Base-by-base conservation (phyloP, 2,113 vertebrate genomes). In the Himantopus leucocephalus region DNA sequence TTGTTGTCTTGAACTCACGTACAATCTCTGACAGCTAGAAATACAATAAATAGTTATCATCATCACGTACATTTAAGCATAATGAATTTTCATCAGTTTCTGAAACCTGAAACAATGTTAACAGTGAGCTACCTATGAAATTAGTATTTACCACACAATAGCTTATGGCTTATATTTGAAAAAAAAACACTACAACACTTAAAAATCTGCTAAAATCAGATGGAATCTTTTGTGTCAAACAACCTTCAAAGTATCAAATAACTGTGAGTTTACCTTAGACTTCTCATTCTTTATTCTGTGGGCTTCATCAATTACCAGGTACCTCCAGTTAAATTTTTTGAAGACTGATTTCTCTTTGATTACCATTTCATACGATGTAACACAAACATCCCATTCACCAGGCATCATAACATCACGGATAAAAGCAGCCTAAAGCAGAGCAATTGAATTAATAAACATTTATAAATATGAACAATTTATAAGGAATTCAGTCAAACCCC, bases 211-310 rank as follows among this genome's bases (percentile, higher is more conserved):
- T 81, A 35, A 83, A 56, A 39, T 60, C 26, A 53, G 22, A 71
- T 30, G 15, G 34, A 85, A 94, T 52, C n/a, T 29, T 66, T 13
- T 41, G 8, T 30, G 45, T 32, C 1, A 2, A 89, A 70, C 9
- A 24, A 32, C 37, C 29, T 89, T 56, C 20, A 32, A 80, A 63
- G 30, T 6, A 89, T 24, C 9, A 72, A 82, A 37, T 30, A 60
- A 94, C 45, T 35, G 30, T n/a, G 39, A 76, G 21, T 89, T 97
- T 97, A 99, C 99, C 98, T 99, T 99, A 34, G 99, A 99, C 85
- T 99, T 99, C 93, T 99, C 99, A 95, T 99, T 99, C 98, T 99
- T 99, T 96, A 99, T 99, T 96, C 99, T 98, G 96, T 99, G 99
- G 41, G 99, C 99, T 97, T 99, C 99, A 95, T 99, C 99, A 17